Evolutionary conservation across 2,113 vertebrate genomes (phyloP), one percentile per base, ranked within the genome.

Genomic region (Cariama cristata): DNA sequence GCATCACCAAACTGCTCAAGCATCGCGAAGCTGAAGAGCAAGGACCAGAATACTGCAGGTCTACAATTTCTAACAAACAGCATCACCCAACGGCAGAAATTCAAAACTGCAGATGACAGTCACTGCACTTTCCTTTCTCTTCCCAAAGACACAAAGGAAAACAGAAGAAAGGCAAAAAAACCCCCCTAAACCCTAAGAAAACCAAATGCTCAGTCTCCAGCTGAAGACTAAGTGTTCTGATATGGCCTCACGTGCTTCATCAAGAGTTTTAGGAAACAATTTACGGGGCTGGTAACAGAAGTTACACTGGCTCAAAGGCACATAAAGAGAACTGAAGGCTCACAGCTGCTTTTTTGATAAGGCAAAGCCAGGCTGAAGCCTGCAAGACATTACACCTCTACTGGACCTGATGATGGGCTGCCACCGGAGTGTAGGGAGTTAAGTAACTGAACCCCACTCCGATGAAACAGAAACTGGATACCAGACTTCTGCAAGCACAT

Each of bases 71-170:
- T 23, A 93, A 90, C 52, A 93, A 95, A 95, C 23, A 96, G 87
- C 92, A 96, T 87, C 92, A 91, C 68, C 94, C 93, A 95, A 92
- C 35, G 95, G 90, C 62, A 95, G 88, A 93, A 92, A 95, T 86
- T 82, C 40, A 92, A 24, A 92, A 75, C 45, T 88, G 74, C 74
- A 95, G 33, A 38, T n/a, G 53, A 32, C 33, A 66, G 33, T 42
- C 53, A 38, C 42, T 14, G 8, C 5, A 81, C 26, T 67, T 69
- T 56, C 32, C 35, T 38, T 58, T 42, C 49, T 62, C 30, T 45
- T 59, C 64, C n/a, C 16, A 28, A 73, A 64, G 15, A 52, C 13
- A 64, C 9, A 24, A 77, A 77, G 11, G 4, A 66, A 60, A 89
- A 68, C 14, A n/a, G 35, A 20, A 84, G 27, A 93, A 91, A 72